Base-by-base conservation (phyloP, 2,888 invertebrate genomes). In the Loripinus fragilis region DNA sequence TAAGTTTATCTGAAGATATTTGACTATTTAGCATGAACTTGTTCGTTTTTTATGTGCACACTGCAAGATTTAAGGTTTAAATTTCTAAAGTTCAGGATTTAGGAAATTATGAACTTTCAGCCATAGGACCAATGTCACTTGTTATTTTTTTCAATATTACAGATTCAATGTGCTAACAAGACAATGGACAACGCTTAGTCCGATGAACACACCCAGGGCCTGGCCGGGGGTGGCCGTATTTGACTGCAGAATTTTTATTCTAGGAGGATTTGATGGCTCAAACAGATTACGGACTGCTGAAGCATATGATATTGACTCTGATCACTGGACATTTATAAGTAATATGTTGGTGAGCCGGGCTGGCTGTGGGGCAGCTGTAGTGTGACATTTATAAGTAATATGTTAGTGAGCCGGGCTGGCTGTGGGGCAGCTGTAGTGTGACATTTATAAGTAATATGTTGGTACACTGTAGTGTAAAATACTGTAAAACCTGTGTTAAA, bases 201-300 rank as follows among this genome's bases (percentile, higher is more conserved):
- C 90, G 8, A 91, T 93, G 92, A 92, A 90, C 80, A 92, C 90
- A 10, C 91, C 92, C 7, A 79, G 93, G 7, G 93, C 93, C 8
- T 93, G 93, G 93, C 90, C 92, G 2, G 91, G 90, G 2, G 89
- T 90, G 8, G 90, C 91, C 3, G 87, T 91, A 33, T 90, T 92
- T 73, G 92, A 93, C 85, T 89, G 88, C 33, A 86, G 87, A 50
- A 90, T 93, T 23, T 93, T 91, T 75, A 85, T 92, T 7, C 88
- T 98, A 52, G 97, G 98, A 45, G 98, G 98, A 0, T 98, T 98
- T 94, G 98, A 98, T 94, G 98, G 98, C n/a, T 97, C 97, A 15
- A 95, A 97, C 89, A 98, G 98, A 71, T 95, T 98, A 28, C 97
- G 97, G 94, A 97, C 97, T 78, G 98, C 97, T 1, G 98, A 98